phyloP scores from a whole-genome alignment of 2,888 invertebrate species.

The Drosophila fulvimacula region DNA sequence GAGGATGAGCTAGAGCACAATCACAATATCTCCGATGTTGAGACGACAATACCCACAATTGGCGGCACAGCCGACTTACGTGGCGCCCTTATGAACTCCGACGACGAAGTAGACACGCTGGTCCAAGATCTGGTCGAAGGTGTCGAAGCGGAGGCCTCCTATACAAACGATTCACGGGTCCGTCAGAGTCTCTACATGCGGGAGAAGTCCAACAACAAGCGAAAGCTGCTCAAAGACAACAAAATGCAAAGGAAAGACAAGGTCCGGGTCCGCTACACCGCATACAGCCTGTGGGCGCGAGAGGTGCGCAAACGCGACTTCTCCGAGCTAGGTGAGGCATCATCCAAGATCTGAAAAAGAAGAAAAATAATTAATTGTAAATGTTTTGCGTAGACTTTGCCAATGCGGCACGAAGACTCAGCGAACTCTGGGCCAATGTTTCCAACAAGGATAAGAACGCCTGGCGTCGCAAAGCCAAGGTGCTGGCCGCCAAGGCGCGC shows the following conservation, averaged over 20 bases:
- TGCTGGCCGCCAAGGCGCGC: slow-evolving; percentile 71
- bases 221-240: slow-evolving; percentile 89
- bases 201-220: slow-evolving; percentile 91
- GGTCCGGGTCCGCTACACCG: slow-evolving; percentile 92
- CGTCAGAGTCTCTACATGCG: slow-evolving; percentile 88
- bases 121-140: slow-evolving; percentile 81
- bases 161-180: slow-evolving; percentile 79
- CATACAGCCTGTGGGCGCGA: slow-evolving; percentile 96
- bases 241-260: slow-evolving; percentile 92
- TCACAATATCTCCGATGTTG: slow-evolving; percentile 32
- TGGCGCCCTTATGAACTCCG: slow-evolving; percentile 64
- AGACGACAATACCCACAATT: slow-evolving; percentile 19
- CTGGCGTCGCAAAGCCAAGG: slow-evolving; percentile 93
- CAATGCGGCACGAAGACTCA: slow-evolving; percentile 92
- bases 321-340: slow-evolving; percentile 68
- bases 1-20: slow-evolving; percentile 25
- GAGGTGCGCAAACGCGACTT: slow-evolving; percentile 88
- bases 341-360: neutral
- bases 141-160: slow-evolving; percentile 70
- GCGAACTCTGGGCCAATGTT: slow-evolving; percentile 95
- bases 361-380: neutral
- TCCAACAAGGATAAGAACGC: slow-evolving; percentile 88
- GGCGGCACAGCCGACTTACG: slow-evolving; percentile 25
- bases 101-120: slow-evolving; percentile 81
- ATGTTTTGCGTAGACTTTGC: slow-evolving; percentile 88